Evolutionary conservation across 2,113 vertebrate species (phyloP).

Genomic region (Neodontobutis hainanensis): DNA sequence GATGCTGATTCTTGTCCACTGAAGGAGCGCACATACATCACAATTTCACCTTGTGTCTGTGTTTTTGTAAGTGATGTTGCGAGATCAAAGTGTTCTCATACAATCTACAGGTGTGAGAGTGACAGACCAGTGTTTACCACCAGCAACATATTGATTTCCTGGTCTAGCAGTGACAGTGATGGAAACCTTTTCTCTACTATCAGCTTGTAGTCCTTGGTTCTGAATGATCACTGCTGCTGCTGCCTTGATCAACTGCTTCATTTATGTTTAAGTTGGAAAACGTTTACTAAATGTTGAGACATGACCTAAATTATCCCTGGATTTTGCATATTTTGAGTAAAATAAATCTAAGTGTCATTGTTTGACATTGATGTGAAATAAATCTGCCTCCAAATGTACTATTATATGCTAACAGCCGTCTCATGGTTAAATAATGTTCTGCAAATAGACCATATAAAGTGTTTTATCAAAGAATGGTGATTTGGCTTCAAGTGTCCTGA

Average conservation of each 20-base stretch:
- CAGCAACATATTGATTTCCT: constrained; percentile 66
- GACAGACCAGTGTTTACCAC: constrained; percentile 55
- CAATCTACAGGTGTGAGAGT: constrained; percentile 55
- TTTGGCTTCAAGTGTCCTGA: too few relatives aligned
- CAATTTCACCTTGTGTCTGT: constrained; percentile 19
- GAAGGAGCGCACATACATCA: constrained; percentile 26
- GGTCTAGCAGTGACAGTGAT: constrained; percentile 57
- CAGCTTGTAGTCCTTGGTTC: constrained; percentile 44
- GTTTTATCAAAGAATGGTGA: too few relatives aligned
- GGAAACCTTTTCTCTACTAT: constrained; percentile 48
- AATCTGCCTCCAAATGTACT: too few relatives aligned
- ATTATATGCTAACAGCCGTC: too few relatives aligned
- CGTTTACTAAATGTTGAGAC: too few relatives aligned
- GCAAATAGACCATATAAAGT: too few relatives aligned
- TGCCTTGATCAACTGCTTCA: constrained; percentile 46
- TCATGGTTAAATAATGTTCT: neutral
- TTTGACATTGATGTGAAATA: too few relatives aligned
- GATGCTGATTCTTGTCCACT: neutral
- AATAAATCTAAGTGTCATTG: too few relatives aligned
- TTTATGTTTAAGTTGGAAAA: constrained; percentile 48
- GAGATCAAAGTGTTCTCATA: constrained; percentile 51
- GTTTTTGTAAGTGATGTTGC: constrained; percentile 15
- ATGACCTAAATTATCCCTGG: too few relatives aligned
- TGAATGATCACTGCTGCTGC: constrained; percentile 55
- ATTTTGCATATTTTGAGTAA: too few relatives aligned